Percentiles rank a stretch among this genome's conserved stretches.
phyloP scores from a whole-genome alignment of 2,113 vertebrate species.

The Engystomops pustulosus region DNA sequence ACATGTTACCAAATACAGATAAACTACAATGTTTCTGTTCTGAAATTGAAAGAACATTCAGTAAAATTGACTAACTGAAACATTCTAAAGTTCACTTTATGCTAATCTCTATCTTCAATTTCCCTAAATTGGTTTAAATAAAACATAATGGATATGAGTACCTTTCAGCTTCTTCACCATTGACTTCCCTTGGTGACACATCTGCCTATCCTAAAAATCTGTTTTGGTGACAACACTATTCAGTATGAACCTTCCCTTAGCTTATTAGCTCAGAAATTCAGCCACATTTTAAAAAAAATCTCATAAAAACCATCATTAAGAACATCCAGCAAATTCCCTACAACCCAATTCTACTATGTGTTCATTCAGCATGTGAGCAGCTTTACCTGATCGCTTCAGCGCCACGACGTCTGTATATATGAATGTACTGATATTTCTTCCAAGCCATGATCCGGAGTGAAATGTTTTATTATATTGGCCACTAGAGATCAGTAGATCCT shows the following conservation, averaged over 20 bases:
- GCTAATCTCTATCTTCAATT: too few species aligned
- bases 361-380: background rate
- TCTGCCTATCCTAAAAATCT: background rate
- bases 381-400: background rate
- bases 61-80: too few species aligned
- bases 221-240: background rate
- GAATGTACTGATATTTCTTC: background rate
- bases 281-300: background rate
- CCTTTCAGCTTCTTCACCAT: background rate
- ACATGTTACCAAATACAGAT: too few species aligned
- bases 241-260: background rate
- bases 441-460: background rate
- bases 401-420: background rate
- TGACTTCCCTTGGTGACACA: background rate
- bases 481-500: conserved; percentile 73
- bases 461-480: conserved; percentile 60
- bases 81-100: too few species aligned
- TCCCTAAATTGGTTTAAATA: too few species aligned
- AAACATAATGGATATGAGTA: too few species aligned
- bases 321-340: background rate
- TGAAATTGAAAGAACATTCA: too few species aligned
- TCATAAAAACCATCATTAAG: background rate
- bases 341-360: background rate
- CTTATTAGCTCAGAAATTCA: background rate
- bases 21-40: too few species aligned